Conservation (phyloP, 2,888 invertebrate species). For the Apotomis turbidana region DNA sequence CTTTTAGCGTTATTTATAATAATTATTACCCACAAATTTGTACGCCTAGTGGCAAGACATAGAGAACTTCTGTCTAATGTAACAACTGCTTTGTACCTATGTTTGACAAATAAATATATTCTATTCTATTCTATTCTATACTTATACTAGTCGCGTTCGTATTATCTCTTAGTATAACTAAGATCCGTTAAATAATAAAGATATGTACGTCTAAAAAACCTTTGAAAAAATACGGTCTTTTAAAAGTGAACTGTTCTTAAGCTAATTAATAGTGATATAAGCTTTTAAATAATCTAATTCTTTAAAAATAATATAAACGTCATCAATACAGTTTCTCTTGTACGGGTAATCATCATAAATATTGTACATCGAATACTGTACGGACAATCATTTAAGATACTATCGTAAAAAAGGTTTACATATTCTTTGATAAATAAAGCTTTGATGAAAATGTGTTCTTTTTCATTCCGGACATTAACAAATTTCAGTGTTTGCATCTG, state of each 20-base stretch:
- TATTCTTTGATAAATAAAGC: slow-evolving; percentile 35
- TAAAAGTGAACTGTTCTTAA: slow-evolving; percentile 4
- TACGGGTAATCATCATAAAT: slow-evolving; percentile 46
- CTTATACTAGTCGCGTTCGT: too few relatives aligned
- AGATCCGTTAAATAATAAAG: too few relatives aligned
- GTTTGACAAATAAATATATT: too few relatives aligned
- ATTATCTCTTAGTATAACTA: too few relatives aligned
- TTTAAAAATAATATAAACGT: slow-evolving; percentile 13
- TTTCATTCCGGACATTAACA: slow-evolving; percentile 12
- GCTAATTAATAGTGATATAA: slow-evolving; percentile 11
- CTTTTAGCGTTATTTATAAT: too few relatives aligned
- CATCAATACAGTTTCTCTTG: slow-evolving; percentile 56
- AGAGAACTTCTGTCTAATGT: too few relatives aligned
- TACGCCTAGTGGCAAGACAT: too few relatives aligned
- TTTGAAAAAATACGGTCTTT: too few relatives aligned
- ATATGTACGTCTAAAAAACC: background rate
- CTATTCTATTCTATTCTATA: too few relatives aligned
- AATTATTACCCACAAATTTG: too few relatives aligned
- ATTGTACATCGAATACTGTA: slow-evolving; percentile 10
- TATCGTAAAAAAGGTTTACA: slow-evolving; percentile 19
- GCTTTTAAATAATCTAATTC: slow-evolving; percentile 23
- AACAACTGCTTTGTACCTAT: too few relatives aligned
- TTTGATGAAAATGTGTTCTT: slow-evolving; percentile 16
- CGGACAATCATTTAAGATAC: slow-evolving; percentile 2
- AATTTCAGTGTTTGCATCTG: background rate